Conservation (phyloP, 2,888 invertebrate genomes). For the Ochropacha duplaris region DNA sequence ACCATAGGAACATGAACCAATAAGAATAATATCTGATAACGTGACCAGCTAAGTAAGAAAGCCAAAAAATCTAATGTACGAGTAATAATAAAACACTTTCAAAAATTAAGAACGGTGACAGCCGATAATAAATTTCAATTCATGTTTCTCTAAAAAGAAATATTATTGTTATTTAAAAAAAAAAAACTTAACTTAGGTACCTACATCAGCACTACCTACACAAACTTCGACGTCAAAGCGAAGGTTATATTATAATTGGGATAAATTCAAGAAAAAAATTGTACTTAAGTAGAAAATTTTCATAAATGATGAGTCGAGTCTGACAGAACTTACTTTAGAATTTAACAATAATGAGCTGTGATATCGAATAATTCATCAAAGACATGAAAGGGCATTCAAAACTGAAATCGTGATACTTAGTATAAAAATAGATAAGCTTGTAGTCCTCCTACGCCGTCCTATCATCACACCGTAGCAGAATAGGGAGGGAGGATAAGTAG, state of each 20-base stretch:
- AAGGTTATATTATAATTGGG: not conserved
- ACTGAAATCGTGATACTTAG: too few species aligned
- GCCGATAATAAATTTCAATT: too few species aligned
- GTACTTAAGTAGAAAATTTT: not conserved
- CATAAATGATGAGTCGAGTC: not conserved
- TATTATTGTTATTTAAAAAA: too few species aligned
- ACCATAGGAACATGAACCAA: too few species aligned
- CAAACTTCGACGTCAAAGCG: not conserved
- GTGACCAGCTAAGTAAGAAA: not conserved
- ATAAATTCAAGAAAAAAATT: not conserved
- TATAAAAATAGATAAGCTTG: not conserved
- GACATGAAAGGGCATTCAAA: not conserved
- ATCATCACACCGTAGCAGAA: slow-evolving; percentile 35
- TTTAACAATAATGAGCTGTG: not conserved
- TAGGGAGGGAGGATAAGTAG: slow-evolving; percentile 10
- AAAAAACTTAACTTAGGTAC: too few species aligned
- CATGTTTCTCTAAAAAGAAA: too few species aligned
- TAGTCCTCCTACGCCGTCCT: slow-evolving; percentile 10
- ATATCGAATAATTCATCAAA: not conserved
- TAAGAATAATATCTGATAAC: not conserved
- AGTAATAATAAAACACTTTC: too few species aligned
- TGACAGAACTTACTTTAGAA: not conserved
- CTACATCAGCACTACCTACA: not conserved
- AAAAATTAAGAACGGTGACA: too few species aligned
- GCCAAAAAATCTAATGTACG: not conserved